Conservation (phyloP, 2,888 invertebrate genomes). For the Tenthredo livida region DNA sequence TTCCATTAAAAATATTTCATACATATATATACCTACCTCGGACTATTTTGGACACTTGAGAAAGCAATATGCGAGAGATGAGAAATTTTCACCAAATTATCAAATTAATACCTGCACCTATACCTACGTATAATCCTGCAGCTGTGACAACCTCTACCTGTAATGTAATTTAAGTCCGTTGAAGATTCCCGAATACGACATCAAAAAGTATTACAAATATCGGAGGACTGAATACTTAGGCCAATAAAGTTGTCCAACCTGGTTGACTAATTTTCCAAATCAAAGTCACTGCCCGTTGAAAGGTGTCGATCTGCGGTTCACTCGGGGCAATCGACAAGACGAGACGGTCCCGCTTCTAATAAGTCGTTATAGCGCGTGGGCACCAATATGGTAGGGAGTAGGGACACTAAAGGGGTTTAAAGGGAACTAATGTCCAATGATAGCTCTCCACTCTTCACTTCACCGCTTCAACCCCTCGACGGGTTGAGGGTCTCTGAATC, state of each 20-base stretch:
- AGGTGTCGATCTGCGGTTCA: constrained; percentile 1
- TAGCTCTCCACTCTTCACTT: constrained; percentile 53
- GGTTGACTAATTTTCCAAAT: neutral
- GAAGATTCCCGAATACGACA: neutral
- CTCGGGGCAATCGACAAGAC: neutral
- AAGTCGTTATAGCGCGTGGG: neutral
- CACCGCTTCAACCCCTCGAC: constrained; percentile 47
- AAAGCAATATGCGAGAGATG: neutral
- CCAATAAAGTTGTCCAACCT: neutral
- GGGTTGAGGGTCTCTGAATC: constrained; percentile 59
- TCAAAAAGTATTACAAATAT: neutral
- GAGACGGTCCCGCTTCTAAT: neutral
- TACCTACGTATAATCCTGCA: neutral
- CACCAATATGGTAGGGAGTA: neutral
- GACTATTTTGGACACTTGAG: neutral
- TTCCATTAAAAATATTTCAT: neutral
- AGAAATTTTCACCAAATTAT: neutral
- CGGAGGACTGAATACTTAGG: too few relatives aligned
- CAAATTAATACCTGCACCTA: neutral
- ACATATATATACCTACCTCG: neutral
- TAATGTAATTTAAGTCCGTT: neutral
- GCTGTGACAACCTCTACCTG: neutral
- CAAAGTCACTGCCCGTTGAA: neutral
- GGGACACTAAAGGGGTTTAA: constrained; percentile 42
- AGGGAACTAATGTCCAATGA: constrained; percentile 61